Evolutionary conservation across 2,888 invertebrate species (phyloP).

Genomic region (Leptodirus hochenwartii): DNA sequence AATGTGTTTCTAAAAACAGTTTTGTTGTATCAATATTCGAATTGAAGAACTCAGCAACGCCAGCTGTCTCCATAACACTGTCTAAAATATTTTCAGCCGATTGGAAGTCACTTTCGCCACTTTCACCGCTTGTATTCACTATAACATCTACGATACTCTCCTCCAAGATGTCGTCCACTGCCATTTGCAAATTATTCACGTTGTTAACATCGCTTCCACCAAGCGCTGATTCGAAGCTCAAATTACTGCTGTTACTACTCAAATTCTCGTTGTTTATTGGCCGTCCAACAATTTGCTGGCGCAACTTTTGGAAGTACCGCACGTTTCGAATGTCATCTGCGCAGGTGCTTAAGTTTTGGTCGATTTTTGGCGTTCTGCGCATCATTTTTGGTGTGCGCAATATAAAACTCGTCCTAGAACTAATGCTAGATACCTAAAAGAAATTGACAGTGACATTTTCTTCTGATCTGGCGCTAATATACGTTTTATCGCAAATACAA

Average conservation of each 20-base stretch:
- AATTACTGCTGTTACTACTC: constrained; percentile 27
- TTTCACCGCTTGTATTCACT: constrained; percentile 10
- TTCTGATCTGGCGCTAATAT: too few relatives aligned
- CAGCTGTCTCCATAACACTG: constrained; percentile 23
- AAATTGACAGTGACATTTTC: too few relatives aligned
- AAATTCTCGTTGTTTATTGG: constrained; percentile 14
- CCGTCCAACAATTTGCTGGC: constrained; percentile 21
- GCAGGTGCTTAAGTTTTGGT: constrained; percentile 42
- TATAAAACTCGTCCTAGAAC: constrained; percentile 43
- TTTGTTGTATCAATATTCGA: constrained; percentile 19
- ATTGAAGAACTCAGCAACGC: constrained; percentile 25
- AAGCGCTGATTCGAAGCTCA: constrained; percentile 33
- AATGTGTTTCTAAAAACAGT: constrained; percentile 25
- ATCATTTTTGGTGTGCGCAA: constrained; percentile 37
- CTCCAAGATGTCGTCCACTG: background rate
- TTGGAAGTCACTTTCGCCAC: constrained; percentile 27
- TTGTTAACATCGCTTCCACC: constrained; percentile 18
- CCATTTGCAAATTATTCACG: background rate
- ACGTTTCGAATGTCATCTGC: constrained; percentile 43
- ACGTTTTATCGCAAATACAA: too few relatives aligned
- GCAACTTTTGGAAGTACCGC: constrained; percentile 21
- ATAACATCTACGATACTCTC: constrained; percentile 17
- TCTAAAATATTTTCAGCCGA: constrained; percentile 35
- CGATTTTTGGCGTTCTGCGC: constrained; percentile 45
- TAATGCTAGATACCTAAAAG: constrained; percentile 63